Conservation (phyloP, 2,888 invertebrate genomes). For the Diabrotica balteata region DNA sequence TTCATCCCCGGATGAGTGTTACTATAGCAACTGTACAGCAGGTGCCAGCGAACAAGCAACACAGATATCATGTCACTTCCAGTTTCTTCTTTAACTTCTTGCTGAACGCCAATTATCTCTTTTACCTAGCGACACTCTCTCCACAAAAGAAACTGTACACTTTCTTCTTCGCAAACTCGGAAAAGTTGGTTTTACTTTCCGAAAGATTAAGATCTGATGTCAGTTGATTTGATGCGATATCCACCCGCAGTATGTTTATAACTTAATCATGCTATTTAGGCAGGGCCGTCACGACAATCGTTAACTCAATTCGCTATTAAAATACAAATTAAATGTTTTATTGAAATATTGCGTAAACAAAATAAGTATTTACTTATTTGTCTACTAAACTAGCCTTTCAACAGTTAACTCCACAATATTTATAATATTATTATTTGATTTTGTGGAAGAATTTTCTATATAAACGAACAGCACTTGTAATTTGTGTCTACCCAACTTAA, state of each 20-base stretch:
- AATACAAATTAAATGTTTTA: too few species aligned
- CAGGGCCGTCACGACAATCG: not conserved
- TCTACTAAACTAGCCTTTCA: too few species aligned
- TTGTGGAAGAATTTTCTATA: too few species aligned
- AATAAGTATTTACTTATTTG: too few species aligned
- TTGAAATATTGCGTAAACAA: too few species aligned
- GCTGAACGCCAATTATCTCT: slow-evolving; percentile 48
- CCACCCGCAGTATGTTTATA: slow-evolving; percentile 8
- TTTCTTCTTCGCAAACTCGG: slow-evolving; percentile 32
- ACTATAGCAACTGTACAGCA: slow-evolving; percentile 70
- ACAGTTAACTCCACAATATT: too few species aligned
- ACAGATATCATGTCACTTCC: slow-evolving; percentile 59
- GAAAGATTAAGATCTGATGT: slow-evolving; percentile 22
- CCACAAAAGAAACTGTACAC: slow-evolving; percentile 25
- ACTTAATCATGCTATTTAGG: slow-evolving; percentile 10
- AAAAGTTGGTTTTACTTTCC: slow-evolving; percentile 24
- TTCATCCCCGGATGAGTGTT: slow-evolving; percentile 67
- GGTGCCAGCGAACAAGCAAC: slow-evolving; percentile 63
- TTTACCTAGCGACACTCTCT: slow-evolving; percentile 27
- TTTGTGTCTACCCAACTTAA: too few species aligned
- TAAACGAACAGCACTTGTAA: too few species aligned
- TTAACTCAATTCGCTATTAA: too few species aligned
- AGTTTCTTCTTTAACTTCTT: slow-evolving; percentile 55
- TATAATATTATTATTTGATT: too few species aligned
- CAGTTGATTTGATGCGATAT: slow-evolving; percentile 17